Conservation (phyloP, 2,113 vertebrate species). For the Hassar affinis region DNA sequence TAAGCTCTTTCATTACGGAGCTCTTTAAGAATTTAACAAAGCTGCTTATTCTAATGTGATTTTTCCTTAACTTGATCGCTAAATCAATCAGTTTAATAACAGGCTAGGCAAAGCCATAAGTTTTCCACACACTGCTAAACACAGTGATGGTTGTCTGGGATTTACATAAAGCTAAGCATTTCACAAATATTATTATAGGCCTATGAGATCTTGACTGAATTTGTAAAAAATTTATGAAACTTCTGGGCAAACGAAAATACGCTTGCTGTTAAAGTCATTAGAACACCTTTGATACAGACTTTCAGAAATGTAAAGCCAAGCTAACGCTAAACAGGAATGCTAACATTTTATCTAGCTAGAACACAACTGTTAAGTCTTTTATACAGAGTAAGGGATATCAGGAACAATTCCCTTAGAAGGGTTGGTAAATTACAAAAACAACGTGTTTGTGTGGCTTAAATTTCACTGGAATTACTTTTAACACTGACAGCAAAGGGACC, state of each 20-base stretch:
- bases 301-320: not conserved
- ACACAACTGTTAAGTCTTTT: not conserved
- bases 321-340: not conserved
- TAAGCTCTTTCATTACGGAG: slow-evolving; percentile 35
- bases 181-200: not conserved
- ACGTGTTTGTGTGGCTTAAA: not conserved
- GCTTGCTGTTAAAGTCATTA: not conserved
- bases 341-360: not conserved
- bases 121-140: not conserved
- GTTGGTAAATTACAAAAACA: not conserved
- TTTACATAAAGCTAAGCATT: not conserved
- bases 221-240: not conserved
- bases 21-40: slow-evolving; percentile 48
- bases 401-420: not conserved
- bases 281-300: not conserved
- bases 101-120: not conserved
- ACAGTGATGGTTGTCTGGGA: not conserved
- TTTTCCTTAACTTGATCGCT: slow-evolving; percentile 24
- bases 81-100: slow-evolving; percentile 15
- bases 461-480: not conserved
- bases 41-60: slow-evolving; percentile 26
- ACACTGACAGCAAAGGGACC: not conserved
- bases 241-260: not conserved
- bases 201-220: not conserved
- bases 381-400: not conserved